Evolutionary conservation across 2,888 invertebrate species (phyloP), one percentile per base, ranked within the genome.

Genomic region (Aromia moschata): DNA sequence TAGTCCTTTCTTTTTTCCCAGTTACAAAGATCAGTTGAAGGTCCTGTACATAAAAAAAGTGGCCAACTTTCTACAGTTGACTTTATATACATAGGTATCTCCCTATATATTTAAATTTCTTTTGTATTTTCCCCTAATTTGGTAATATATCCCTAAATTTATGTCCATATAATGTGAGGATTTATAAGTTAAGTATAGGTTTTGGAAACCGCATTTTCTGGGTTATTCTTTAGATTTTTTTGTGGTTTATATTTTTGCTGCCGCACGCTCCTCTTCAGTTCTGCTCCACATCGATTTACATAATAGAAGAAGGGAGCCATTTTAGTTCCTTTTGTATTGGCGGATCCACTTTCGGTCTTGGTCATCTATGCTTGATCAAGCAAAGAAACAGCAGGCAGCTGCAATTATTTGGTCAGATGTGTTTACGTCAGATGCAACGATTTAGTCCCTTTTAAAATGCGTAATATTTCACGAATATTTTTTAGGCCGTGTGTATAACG

Each of bases 281-380:
- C 37, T 64, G 67, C 65, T 65, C 71, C 57, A 71, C 63, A 68
- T 72, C 71, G 65, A 72, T 72, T 71, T 72, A 68, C 72, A 72
- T 72, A 72, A 72, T 71, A 66, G 69, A 47, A 56, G 47, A 47
- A 56, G 56, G 47, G 47, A 41, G 47, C 40, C 41, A 16, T 40
- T 14, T 18, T 33, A 46, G n/a, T 47, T 56, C 41, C 40, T 25
- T n/a, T 47, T 45, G 47, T 56, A 56, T 56, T 31, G 56, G 31
- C 47, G 40, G 37, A 25, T 33, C 10, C 37, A 33, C 14, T 36
- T 17, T 7, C 44, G 25, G 14, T 36, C 45, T 56, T 38, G 33
- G 46, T 47, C 47, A 31, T 47, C 47, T 40, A 47, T 40, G 41
- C 38, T 47, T 45, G 56, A 38, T 55, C 45, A 46, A 52, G 36